These are phyloP conservation scores for Stenopsyche tienmushanensis DNA, from an alignment of 1,140 invertebrate genomes.

Conservation along the genomic window DNA sequence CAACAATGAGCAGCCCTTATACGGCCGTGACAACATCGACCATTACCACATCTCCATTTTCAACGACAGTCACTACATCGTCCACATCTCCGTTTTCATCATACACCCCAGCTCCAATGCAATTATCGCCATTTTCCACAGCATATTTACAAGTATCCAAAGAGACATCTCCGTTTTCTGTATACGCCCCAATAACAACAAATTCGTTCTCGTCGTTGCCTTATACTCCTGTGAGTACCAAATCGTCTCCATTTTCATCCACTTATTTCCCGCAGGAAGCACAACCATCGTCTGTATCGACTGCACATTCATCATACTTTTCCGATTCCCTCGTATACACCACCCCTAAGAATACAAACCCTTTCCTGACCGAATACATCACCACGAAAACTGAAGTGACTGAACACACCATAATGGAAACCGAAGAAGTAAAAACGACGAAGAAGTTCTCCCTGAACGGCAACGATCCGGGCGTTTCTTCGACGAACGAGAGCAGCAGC, in stretches of 20 bases:
- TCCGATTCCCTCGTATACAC: slow-evolving; percentile 19
- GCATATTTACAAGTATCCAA: background rate
- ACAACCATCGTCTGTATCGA: background rate
- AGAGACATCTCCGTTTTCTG: slow-evolving; percentile 4
- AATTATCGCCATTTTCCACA: slow-evolving; percentile 13
- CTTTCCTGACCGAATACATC: slow-evolving; percentile 37
- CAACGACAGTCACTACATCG: too few species aligned
- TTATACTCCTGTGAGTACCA: background rate
- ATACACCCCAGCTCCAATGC: background rate
- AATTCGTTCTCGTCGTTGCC: background rate
- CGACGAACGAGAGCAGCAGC: slow-evolving; percentile 4
- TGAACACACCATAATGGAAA: slow-evolving; percentile 52
- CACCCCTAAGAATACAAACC: slow-evolving; percentile 24
- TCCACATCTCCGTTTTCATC: background rate
- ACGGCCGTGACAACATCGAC: too few species aligned
- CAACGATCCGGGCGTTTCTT: slow-evolving; percentile 18
- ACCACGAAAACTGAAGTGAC: slow-evolving; percentile 45
- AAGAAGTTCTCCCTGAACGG: slow-evolving; percentile 52
- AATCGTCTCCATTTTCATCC: background rate
- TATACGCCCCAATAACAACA: background rate
- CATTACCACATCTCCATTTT: too few species aligned
- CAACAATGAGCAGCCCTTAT: background rate
- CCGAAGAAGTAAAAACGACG: slow-evolving; percentile 54
- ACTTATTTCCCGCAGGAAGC: slow-evolving; percentile 10
- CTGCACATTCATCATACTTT: slow-evolving; percentile 5